phyloP scores from a whole-genome alignment of 1,140 invertebrate species.

The Drosophila obscura region DNA sequence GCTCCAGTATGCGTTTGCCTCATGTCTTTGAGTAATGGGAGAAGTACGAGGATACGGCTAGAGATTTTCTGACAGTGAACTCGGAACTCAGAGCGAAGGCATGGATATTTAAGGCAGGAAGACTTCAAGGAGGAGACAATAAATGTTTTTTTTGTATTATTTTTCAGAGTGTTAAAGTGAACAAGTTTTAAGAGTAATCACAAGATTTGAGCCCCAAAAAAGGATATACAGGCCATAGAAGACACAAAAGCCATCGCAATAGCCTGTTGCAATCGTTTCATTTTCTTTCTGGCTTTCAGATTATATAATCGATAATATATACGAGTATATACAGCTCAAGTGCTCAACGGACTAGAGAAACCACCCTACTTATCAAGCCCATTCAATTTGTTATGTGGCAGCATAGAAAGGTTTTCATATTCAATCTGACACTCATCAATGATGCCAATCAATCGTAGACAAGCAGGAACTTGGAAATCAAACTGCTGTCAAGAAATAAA shows the following conservation, averaged over 20 bases:
- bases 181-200: no score
- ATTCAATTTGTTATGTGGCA: constrained; percentile 49
- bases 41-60: constrained; percentile 3
- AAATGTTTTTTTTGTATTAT: no score
- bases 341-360: constrained; percentile 11
- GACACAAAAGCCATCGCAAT: not conserved
- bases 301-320: constrained; percentile 1
- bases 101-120: not conserved
- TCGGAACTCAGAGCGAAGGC: not conserved
- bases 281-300: constrained; percentile 14
- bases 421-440: constrained; percentile 55
- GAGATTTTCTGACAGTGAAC: constrained; percentile 34
- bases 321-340: constrained; percentile 21
- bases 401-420: constrained; percentile 34
- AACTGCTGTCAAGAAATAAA: constrained; percentile 48
- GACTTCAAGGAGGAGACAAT: no score
- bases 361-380: constrained; percentile 40
- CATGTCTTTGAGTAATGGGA: constrained; percentile 41
- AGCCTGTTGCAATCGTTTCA: constrained; percentile 21
- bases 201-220: no score
- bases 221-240: not conserved
- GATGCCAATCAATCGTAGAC: constrained; percentile 62
- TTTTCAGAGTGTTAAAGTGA: no score
- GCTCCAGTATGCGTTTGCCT: not conserved
- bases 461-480: constrained; percentile 47